Evolutionary conservation across 2,797 vertebrate species (phyloP).

Genomic region (Cirrhinus molitorella): DNA sequence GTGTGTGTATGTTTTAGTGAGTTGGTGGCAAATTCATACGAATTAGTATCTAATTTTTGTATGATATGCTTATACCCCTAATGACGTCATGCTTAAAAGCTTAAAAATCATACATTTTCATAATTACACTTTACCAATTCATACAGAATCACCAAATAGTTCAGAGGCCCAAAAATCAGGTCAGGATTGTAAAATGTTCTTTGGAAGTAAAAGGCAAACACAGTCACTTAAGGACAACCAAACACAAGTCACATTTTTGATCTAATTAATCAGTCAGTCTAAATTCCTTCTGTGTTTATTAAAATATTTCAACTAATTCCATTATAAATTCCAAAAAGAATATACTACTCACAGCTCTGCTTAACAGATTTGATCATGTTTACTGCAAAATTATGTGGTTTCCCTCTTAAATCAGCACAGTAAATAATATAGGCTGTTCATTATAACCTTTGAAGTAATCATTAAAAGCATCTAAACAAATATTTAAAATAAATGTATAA

Average conservation of each 20-base stretch:
- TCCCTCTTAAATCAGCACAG: background rate
- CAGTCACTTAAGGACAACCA: background rate
- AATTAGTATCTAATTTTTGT: background rate
- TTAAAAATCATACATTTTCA: no score
- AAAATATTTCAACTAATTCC: background rate
- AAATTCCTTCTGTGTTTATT: background rate
- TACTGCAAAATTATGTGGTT: background rate
- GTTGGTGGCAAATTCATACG: background rate
- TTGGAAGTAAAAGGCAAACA: background rate
- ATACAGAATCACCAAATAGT: background rate
- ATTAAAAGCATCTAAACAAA: background rate
- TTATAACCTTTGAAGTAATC: background rate
- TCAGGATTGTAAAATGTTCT: background rate
- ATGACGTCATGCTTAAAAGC: no score
- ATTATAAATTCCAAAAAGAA: background rate
- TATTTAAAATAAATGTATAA: background rate
- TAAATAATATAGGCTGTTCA: background rate
- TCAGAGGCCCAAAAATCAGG: background rate
- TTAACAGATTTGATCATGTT: background rate
- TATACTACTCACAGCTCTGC: background rate
- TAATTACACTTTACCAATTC: background rate
- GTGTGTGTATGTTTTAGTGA: no score
- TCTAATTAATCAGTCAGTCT: background rate
- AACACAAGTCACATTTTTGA: background rate
- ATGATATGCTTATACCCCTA: no score